A percentile compares a stretch with the other conserved stretches of the same genome.
Evolutionary conservation across 35 echinoderm and acorn worm genomes (phyloP).

Genomic region (Strongylocentrotus purpuratus): DNA sequence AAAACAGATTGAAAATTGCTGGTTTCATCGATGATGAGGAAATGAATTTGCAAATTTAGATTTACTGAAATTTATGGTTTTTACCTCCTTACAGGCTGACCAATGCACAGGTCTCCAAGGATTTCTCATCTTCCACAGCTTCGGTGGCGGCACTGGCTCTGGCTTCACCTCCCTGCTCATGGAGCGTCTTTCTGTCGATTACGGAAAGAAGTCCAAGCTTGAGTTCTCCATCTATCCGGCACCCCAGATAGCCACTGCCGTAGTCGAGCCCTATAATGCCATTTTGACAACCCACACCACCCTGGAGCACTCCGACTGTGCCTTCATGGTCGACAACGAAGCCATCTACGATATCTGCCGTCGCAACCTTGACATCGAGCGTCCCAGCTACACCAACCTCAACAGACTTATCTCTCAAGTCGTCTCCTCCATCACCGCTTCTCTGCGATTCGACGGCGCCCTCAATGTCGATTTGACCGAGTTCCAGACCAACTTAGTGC

Average conservation of each 20-base stretch:
- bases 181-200: conserved; percentile 66
- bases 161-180: conserved; percentile 62
- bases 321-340: conserved; percentile 50
- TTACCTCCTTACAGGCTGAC: conserved; percentile 19
- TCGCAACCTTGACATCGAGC: conserved; percentile 49
- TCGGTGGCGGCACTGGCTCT: conserved; percentile 67
- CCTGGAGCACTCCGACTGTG: conserved; percentile 50
- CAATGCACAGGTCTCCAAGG: conserved; percentile 70
- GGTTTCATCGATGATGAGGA: no score
- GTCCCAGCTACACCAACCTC: conserved; percentile 38
- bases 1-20: no score
- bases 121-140: conserved; percentile 75
- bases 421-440: conserved; percentile 38
- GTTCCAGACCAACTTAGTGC: conserved; percentile 83
- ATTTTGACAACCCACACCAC: conserved; percentile 27
- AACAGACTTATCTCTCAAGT: conserved; percentile 31
- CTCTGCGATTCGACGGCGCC: conserved; percentile 63
- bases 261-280: conserved; percentile 29
- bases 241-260: conserved; percentile 52
- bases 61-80: no score
- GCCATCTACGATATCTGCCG: conserved; percentile 32
- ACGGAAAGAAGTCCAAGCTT: conserved; percentile 62
- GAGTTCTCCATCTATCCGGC: conserved; percentile 66
- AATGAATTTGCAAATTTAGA: no score
- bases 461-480: conserved; percentile 81